Evolutionary conservation across 23 tunicate species (phyloP).

Genomic region (Phallusia fumigata): DNA sequence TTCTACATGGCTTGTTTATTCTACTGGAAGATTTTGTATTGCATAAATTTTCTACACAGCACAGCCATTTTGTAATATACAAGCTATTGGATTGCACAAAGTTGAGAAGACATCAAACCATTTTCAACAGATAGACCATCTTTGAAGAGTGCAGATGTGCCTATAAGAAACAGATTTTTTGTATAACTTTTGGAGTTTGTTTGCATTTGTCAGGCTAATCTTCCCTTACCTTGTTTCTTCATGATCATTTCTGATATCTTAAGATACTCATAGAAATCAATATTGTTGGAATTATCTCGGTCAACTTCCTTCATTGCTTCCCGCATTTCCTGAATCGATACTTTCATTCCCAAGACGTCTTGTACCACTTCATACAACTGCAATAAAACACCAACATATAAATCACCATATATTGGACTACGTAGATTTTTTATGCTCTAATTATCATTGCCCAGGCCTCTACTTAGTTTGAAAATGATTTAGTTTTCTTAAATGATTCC

Average conservation of each 20-base stretch:
- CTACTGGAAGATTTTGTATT: too few species aligned
- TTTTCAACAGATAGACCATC: constrained; percentile 17
- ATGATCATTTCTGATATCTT: constrained; percentile 63
- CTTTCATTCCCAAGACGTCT: constrained; percentile 35
- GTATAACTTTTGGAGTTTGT: background rate
- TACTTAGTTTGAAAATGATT: too few species aligned
- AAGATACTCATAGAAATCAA: constrained; percentile 63
- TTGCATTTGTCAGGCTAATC: background rate
- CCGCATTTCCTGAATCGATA: constrained; percentile 39
- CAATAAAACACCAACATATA: background rate
- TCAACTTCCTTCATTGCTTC: constrained; percentile 63
- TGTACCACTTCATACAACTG: constrained; percentile 55
- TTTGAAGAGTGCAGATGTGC: constrained; percentile 39
- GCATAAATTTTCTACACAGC: too few species aligned
- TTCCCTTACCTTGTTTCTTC: constrained; percentile 39
- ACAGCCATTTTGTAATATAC: too few species aligned
- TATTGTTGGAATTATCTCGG: constrained; percentile 42
- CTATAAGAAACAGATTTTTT: constrained; percentile 24
- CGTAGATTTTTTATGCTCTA: too few species aligned
- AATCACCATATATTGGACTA: too few species aligned
- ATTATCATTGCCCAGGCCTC: too few species aligned
- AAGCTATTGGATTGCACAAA: constrained; percentile 35
- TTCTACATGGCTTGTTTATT: too few species aligned
- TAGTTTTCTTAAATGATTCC: too few species aligned
- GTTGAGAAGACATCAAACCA: constrained; percentile 22